Evolutionary conservation across 2,888 invertebrate genomes (phyloP).

Genomic region (Temnothorax unifasciatus): DNA sequence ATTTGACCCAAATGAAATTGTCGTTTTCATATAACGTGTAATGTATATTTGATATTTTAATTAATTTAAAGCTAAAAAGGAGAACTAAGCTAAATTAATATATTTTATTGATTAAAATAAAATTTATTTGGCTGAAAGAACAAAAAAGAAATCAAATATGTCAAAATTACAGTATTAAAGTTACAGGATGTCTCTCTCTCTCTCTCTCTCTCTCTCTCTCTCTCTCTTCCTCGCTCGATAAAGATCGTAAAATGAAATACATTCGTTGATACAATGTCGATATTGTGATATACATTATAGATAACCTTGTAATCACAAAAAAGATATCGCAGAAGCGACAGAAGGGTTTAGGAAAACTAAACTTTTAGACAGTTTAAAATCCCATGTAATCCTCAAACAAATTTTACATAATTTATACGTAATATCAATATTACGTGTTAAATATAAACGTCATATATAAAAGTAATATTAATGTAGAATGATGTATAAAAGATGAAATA

Average conservation of each 20-base stretch:
- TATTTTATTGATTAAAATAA: slow-evolving; percentile 4
- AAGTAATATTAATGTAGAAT: neutral
- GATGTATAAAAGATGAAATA: neutral
- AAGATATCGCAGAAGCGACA: neutral
- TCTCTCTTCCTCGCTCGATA: neutral
- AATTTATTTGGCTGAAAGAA: neutral
- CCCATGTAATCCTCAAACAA: neutral
- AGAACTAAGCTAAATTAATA: neutral
- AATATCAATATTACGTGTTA: neutral
- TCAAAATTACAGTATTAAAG: slow-evolving; percentile 2
- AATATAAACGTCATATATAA: neutral
- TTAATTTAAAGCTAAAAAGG: neutral
- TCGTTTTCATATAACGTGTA: neutral
- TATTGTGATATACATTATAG: slow-evolving; percentile 20
- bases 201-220: no score
- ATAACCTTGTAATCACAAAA: slow-evolving; percentile 38
- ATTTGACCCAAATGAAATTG: neutral
- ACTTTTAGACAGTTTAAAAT: neutral
- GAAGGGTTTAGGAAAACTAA: neutral
- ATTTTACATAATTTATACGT: neutral
- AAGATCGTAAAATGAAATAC: slow-evolving; percentile 20
- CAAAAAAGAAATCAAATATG: slow-evolving; percentile 2
- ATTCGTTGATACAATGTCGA: slow-evolving; percentile 11
- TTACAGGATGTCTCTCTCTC: slow-evolving; percentile 1
- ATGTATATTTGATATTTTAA: neutral